Conservation (phyloP, 2,797 vertebrate genomes). For the Alcedo quadribrachys region DNA sequence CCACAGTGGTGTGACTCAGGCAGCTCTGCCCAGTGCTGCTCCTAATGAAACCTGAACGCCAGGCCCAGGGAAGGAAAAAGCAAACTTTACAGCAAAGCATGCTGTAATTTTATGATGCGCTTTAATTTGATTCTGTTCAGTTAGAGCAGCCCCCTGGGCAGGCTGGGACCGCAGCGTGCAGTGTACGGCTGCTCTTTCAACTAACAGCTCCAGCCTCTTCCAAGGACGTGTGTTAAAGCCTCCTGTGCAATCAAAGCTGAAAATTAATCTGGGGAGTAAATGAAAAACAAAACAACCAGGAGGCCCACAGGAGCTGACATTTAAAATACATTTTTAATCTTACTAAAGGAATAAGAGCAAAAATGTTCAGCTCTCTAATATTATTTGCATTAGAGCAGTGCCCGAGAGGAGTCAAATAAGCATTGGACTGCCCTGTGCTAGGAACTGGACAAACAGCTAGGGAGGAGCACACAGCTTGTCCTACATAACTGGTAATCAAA, state of each 20-base stretch:
- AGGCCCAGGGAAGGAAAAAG: slow-evolving; percentile 40
- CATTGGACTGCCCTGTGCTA: not conserved
- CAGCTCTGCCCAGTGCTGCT: slow-evolving; percentile 29
- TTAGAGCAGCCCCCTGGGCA: slow-evolving; percentile 52
- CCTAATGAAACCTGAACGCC: slow-evolving; percentile 66
- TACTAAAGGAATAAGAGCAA: not conserved
- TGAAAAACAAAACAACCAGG: not conserved
- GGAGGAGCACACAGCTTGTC: not conserved
- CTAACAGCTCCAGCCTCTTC: slow-evolving; percentile 4
- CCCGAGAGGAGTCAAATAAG: not conserved
- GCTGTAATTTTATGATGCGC: slow-evolving; percentile 78
- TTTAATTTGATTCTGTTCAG: slow-evolving; percentile 78
- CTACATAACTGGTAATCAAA: not conserved
- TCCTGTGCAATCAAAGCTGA: not conserved
- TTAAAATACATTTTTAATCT: slow-evolving; percentile 8
- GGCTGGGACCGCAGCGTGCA: not conserved
- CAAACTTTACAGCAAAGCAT: slow-evolving; percentile 72
- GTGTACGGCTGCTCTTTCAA: not conserved
- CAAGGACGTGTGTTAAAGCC: not conserved
- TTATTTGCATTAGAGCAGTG: not conserved
- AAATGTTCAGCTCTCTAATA: not conserved
- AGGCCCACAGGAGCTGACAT: not conserved
- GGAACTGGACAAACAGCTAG: not conserved
- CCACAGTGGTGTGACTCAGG: not conserved
- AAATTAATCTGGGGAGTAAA: not conserved